These are phyloP conservation scores for Caretta caretta DNA, from an alignment of 2,113 vertebrate genomes.

Conservation along the genomic window DNA sequence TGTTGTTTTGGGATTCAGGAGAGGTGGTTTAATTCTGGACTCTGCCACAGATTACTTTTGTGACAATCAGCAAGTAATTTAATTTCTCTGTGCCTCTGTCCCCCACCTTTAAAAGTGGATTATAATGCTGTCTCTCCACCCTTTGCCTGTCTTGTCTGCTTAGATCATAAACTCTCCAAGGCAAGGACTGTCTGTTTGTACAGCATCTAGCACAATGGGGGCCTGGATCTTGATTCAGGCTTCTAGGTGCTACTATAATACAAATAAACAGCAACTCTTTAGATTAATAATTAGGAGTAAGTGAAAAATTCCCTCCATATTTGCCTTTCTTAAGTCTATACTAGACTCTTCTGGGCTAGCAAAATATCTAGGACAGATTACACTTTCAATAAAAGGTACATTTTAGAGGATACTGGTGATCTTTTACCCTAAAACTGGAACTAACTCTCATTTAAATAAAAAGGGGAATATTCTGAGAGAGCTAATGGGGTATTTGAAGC, in stretches of 20 bases:
- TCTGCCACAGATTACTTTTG: not conserved
- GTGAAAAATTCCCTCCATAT: not conserved
- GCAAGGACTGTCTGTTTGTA: not conserved
- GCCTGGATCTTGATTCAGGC: not conserved
- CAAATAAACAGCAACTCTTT: not conserved
- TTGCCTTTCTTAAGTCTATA: not conserved
- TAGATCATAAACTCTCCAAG: not conserved
- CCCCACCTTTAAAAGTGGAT: not conserved
- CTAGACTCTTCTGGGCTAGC: not conserved
- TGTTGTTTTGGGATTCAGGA: not conserved
- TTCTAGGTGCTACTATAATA: not conserved
- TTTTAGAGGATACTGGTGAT: not conserved
- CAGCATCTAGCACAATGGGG: not conserved
- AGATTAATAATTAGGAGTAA: not conserved
- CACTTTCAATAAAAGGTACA: not conserved
- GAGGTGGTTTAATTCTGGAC: not conserved
- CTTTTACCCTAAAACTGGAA: not conserved
- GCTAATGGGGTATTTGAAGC: not conserved
- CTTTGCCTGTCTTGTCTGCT: not conserved
- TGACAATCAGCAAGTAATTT: not conserved
- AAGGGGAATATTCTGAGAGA: not conserved
- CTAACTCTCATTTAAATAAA: conserved; percentile 18
- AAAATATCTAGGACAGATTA: not conserved
- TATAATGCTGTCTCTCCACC: not conserved
- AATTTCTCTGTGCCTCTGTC: not conserved